Base-by-base conservation (phyloP, 64 coral and sea anemone genomes). In the Dendrophyllia cribrosa region DNA sequence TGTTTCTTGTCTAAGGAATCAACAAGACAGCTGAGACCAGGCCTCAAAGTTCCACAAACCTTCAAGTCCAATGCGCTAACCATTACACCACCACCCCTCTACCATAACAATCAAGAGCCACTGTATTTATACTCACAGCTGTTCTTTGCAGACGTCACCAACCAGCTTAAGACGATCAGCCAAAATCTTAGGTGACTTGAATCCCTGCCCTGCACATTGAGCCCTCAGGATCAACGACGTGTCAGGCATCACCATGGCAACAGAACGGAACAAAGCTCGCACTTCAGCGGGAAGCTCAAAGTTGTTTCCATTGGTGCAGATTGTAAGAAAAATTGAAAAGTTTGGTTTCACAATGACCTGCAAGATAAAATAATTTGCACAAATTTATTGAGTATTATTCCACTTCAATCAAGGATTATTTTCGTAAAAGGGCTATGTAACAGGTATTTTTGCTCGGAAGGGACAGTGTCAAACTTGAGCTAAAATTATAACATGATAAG, bases 171-270 rank as follows among this genome's bases (percentile, higher is more conserved):
- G 88, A 3, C 95, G 91, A 95, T 99, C 97, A 21, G 97, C 91
- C 24, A 99, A 60, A 51, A 96, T 74, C 82, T 96, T 99, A 20
- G 94, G 94, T 45, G 97, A 96, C 78, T 96, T 99, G 75, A 99
- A 96, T 15, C 97, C 97, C 60, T 99, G 97, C 52, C 97, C 94
- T 12, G 97, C 97, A 75, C 97, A 99, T 20, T 99, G 91, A 64
- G 94, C 88, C 85, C 97, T 91, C 65, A 99, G 85, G 61, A 99
- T 90, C 12, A 99, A 61, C 0, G 94, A 88, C 25, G 91, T 92
- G 67, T 99, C 97, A 61, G 97, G 94, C 84, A 92, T 91, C 49
- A 99, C 94, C 94, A 99, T 94, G 47, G 94, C 82, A 85, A 99
- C 70, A 63, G 94, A 59, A 77, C 97, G 94, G 49, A 99, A 99